A percentile compares a stretch with the other conserved stretches of the same genome.
phyloP scores from a whole-genome alignment of 2,888 invertebrate species.

The Drosophila kokeensis region DNA sequence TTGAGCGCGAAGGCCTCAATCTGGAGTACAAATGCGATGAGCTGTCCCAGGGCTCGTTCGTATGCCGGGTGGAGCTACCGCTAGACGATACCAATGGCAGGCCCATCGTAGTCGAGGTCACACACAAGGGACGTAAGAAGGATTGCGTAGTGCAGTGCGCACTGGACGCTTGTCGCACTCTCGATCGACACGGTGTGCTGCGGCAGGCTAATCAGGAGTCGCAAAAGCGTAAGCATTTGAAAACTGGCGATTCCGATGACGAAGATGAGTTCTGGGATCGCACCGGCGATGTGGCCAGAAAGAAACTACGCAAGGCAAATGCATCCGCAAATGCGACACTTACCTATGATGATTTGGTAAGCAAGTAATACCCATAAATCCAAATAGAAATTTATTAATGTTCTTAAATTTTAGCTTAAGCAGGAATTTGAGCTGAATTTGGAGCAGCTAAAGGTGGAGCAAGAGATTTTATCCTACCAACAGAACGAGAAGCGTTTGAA shows the following conservation, averaged over 20 bases:
- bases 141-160: constrained; percentile 97
- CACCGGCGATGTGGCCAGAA: constrained; percentile 96
- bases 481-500: constrained; percentile 83
- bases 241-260: constrained; percentile 94
- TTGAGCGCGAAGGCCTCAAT: constrained; percentile 95
- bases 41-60: constrained; percentile 92
- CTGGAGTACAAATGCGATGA: constrained; percentile 95
- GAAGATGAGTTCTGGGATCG: constrained; percentile 98
- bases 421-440: constrained; percentile 85
- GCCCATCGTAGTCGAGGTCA: constrained; percentile 92
- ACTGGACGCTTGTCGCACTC: constrained; percentile 95
- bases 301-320: constrained; percentile 89
- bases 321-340: constrained; percentile 81
- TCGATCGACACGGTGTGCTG: constrained; percentile 94
- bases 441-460: constrained; percentile 88
- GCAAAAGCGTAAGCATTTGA: constrained; percentile 91
- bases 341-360: constrained; percentile 89
- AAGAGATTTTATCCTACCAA: constrained; percentile 85
- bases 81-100: constrained; percentile 91
- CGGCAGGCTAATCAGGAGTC: constrained; percentile 95
- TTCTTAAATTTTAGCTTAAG: constrained; percentile 64
- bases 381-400: constrained; percentile 2
- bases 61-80: constrained; percentile 93
- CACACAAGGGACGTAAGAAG: constrained; percentile 96
- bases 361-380: background rate